These are phyloP conservation scores for Junonia oenone DNA, from an alignment of 2,888 invertebrate genomes.

Conservation along the genomic window DNA sequence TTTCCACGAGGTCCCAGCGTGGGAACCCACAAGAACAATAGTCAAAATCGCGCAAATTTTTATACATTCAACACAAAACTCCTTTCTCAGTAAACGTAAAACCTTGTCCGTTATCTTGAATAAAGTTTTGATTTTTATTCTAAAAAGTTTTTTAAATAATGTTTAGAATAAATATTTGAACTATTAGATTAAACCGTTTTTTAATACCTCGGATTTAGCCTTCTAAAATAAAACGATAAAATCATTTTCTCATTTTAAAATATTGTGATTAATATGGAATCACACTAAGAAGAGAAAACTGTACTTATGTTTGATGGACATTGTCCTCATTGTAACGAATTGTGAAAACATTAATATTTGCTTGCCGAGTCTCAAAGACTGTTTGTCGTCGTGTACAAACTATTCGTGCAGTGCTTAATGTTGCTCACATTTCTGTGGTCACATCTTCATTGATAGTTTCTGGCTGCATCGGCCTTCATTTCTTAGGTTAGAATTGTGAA, in stretches of 20 bases:
- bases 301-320: not conserved
- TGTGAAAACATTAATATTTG: slow-evolving; percentile 26
- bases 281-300: slow-evolving; percentile 1
- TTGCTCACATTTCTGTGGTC: slow-evolving; percentile 48
- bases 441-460: slow-evolving; percentile 51
- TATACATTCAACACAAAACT: too few relatives aligned
- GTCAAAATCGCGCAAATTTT: too few relatives aligned
- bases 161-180: not conserved
- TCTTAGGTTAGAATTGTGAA: slow-evolving; percentile 14
- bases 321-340: slow-evolving; percentile 18
- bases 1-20: not conserved
- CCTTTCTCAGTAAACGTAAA: too few relatives aligned
- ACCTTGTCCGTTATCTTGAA: too few relatives aligned
- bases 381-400: slow-evolving; percentile 34
- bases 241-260: not conserved
- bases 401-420: slow-evolving; percentile 35
- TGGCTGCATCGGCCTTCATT: slow-evolving; percentile 46
- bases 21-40: not conserved
- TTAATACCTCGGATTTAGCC: too few relatives aligned
- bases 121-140: too few relatives aligned
- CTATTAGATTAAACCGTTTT: not conserved
- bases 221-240: not conserved
- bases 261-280: not conserved
- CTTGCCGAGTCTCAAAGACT: slow-evolving; percentile 30
- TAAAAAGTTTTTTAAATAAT: too few relatives aligned